Evolutionary conservation across 2,113 vertebrate genomes (phyloP).

Genomic region (Pheucticus melanocephalus): DNA sequence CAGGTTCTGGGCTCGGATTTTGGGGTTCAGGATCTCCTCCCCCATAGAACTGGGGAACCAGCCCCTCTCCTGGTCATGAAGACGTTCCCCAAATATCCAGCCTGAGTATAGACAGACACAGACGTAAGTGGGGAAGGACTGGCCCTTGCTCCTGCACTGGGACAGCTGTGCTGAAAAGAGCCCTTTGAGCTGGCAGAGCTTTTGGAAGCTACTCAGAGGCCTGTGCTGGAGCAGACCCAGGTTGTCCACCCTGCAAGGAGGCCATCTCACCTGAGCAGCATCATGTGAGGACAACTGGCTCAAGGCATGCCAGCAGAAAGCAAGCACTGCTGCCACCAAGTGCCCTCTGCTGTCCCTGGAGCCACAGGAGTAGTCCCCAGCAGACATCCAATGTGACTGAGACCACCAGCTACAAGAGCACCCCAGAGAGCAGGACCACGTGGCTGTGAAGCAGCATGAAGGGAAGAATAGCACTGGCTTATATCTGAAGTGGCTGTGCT

Average conservation of each 20-base stretch:
- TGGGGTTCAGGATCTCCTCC: constrained; percentile 91
- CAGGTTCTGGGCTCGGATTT: constrained; percentile 91
- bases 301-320: neutral
- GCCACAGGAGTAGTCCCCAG: neutral
- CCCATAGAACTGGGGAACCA: constrained; percentile 93
- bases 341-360: neutral
- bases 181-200: neutral
- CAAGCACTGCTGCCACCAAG: neutral
- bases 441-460: neutral
- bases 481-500: neutral
- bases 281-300: neutral
- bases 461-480: neutral
- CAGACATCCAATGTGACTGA: neutral
- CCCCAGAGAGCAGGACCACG: neutral
- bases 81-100: constrained; percentile 95
- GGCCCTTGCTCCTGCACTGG: neutral
- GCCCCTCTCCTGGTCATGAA: constrained; percentile 93
- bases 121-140: neutral
- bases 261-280: neutral
- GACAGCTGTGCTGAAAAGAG: neutral
- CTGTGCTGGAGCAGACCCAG: neutral
- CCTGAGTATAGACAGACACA: constrained; percentile 69
- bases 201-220: neutral
- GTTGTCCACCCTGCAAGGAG: neutral
- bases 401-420: neutral